Evolutionary conservation across 2,888 invertebrate species (phyloP).

Genomic region (Pterostichus niger): DNA sequence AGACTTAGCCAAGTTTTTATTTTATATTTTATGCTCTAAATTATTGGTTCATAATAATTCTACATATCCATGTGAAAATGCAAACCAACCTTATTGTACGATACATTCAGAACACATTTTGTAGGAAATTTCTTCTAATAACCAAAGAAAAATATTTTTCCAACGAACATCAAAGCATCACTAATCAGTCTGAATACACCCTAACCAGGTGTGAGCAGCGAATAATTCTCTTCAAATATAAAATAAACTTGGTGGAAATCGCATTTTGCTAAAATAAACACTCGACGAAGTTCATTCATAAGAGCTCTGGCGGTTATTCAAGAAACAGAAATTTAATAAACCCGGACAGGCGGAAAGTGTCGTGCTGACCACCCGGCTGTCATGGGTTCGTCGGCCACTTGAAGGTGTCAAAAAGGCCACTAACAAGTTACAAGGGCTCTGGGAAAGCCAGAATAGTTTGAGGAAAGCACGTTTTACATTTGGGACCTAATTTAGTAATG

Average conservation of each 20-base stretch:
- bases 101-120: not conserved
- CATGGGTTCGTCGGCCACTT: conserved; percentile 20
- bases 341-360: not conserved
- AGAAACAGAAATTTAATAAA: conserved; percentile 46
- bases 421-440: conserved; percentile 4
- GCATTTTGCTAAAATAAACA: conserved; percentile 58
- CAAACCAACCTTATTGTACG: too few relatives aligned
- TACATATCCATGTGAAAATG: too few relatives aligned
- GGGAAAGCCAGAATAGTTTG: conserved; percentile 6
- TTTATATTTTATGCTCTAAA: too few relatives aligned
- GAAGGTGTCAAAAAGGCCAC: conserved; percentile 47
- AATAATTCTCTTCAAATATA: conserved; percentile 35
- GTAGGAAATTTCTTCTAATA: conserved; percentile 12
- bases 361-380: conserved; percentile 14
- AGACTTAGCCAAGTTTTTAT: too few relatives aligned
- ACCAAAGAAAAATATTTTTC: conserved; percentile 23
- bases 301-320: conserved; percentile 12
- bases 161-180: conserved; percentile 10
- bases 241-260: conserved; percentile 37
- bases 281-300: conserved; percentile 42
- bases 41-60: too few relatives aligned
- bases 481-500: not conserved
- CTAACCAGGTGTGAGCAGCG: conserved; percentile 40
- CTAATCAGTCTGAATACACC: conserved; percentile 23
- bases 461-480: not conserved